Percentiles rank a stretch among this genome's conserved stretches.
Evolutionary conservation across 2,888 invertebrate genomes (phyloP).

Genomic region (Agriopis leucophaearia): DNA sequence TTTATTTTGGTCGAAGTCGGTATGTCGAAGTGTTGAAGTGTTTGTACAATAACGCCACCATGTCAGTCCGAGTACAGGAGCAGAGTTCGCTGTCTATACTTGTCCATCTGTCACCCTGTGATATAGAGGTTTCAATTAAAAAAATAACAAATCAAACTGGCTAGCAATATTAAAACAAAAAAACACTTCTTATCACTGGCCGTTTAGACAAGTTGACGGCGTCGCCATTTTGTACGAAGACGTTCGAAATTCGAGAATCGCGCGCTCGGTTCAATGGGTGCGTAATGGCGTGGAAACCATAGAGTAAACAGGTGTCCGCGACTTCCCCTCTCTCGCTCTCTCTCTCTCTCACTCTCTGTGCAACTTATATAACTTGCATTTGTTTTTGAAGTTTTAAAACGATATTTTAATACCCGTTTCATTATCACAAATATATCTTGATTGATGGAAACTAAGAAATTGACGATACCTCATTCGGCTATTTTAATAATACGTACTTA

Average conservation of each 20-base stretch:
- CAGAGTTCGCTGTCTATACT: no score
- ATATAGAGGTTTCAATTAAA: neutral
- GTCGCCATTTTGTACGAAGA: slow-evolving; percentile 66
- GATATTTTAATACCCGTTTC: neutral
- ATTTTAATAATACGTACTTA: no score
- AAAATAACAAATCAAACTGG: slow-evolving; percentile 1
- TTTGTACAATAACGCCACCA: no score
- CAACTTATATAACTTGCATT: slow-evolving; percentile 17
- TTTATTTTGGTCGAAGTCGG: no score
- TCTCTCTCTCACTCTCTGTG: no score
- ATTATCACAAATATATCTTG: no score
- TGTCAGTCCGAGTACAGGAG: no score
- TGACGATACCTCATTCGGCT: no score
- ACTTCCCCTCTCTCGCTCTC: slow-evolving; percentile 15
- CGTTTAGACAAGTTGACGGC: slow-evolving; percentile 70
- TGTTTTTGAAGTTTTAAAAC: slow-evolving; percentile 6
- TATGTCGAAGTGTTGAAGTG: no score
- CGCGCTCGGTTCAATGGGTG: slow-evolving; percentile 71
- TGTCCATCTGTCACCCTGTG: no score
- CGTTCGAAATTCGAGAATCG: slow-evolving; percentile 77
- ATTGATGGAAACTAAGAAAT: no score
- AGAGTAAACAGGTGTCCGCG: slow-evolving; percentile 76
- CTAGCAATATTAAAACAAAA: slow-evolving; percentile 16
- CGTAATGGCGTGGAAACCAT: slow-evolving; percentile 79
- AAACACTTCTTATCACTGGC: slow-evolving; percentile 50